Evolutionary conservation across 2,888 invertebrate genomes (phyloP).

Genomic region (Pegoplata infirma): DNA sequence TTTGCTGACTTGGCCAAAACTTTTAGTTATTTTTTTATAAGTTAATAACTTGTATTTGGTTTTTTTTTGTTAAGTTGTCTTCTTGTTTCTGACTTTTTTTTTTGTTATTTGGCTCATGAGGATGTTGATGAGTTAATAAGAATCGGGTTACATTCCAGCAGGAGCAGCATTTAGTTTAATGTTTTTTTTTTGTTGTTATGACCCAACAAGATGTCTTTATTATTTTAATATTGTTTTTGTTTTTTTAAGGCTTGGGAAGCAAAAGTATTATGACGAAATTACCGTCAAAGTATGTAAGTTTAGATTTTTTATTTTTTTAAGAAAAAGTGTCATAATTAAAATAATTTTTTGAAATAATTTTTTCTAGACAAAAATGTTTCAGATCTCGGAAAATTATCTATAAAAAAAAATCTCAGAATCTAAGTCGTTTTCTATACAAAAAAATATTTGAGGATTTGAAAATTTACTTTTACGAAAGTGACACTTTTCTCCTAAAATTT

Average conservation of each 20-base stretch:
- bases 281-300: no score
- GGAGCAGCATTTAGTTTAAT: slow-evolving; percentile 56
- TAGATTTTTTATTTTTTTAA: no score
- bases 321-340: no score
- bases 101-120: slow-evolving; percentile 41
- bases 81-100: slow-evolving; percentile 65
- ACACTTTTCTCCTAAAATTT: no score
- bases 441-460: no score
- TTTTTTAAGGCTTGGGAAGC: neutral
- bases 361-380: no score
- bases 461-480: no score
- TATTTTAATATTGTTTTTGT: slow-evolving; percentile 43
- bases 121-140: slow-evolving; percentile 77
- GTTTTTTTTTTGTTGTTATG: slow-evolving; percentile 43
- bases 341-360: no score
- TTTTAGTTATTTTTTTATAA: slow-evolving; percentile 45
- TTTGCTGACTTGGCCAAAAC: slow-evolving; percentile 55
- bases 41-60: slow-evolving; percentile 61
- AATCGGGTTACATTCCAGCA: slow-evolving; percentile 75
- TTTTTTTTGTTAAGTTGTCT: slow-evolving; percentile 56
- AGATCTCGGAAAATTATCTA: no score
- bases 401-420: no score
- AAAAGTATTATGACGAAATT: no score
- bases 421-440: no score
- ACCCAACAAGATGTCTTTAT: slow-evolving; percentile 62